Base-by-base conservation (phyloP, 2,888 invertebrate genomes). In the Sarcophaga carnaria region DNA sequence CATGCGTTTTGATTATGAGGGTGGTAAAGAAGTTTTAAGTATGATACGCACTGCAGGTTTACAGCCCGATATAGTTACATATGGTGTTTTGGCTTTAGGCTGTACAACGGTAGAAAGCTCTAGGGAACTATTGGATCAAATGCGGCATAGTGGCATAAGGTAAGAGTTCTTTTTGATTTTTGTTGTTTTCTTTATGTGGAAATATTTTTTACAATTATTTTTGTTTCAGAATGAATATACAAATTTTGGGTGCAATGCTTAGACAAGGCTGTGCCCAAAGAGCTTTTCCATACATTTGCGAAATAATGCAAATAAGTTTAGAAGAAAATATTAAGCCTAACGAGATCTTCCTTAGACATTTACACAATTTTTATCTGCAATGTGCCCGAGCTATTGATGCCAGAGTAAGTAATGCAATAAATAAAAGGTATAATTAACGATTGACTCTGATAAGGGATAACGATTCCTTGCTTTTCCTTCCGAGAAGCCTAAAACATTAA, bases 11-110 rank as follows among this genome's bases (percentile, higher is more conserved):
- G 96, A 97, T 91, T 96, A 96, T 92, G 94, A 95, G 76, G 95
- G 94, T 89, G 98, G 97, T 17, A 95, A 95, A 94, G 95, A 94
- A 89, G 95, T 96, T 0, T 93, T 95, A 77, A 90, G 93, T 17
- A 93, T 95, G 89, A 95, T 96, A 88, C 91, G 94, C 83, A 94
- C 94, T 22, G 95, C 95, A 72, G 94, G 93, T 78, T 92, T 97
- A 37, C 93, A 94, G 88, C 96, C 96, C 0, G 95, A 98, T 93
- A 94, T 98, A 89, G 95, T 97, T 89, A 98, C 98, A 0, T 99
- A 97, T 94, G 98, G 98, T 64, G 96, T 97, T 2, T 93, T 99
- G 84, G 96, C 98, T 0, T 93, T 98, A 90, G 95, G 97, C 14
- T 98, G 98, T 92, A 94, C 93, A 84, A 95, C 94, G 6, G 94